A percentile compares a stretch with the other conserved stretches of the same genome.
Evolutionary conservation across 2,888 invertebrate genomes (phyloP).

Genomic region (Tenthredo distinguenda): DNA sequence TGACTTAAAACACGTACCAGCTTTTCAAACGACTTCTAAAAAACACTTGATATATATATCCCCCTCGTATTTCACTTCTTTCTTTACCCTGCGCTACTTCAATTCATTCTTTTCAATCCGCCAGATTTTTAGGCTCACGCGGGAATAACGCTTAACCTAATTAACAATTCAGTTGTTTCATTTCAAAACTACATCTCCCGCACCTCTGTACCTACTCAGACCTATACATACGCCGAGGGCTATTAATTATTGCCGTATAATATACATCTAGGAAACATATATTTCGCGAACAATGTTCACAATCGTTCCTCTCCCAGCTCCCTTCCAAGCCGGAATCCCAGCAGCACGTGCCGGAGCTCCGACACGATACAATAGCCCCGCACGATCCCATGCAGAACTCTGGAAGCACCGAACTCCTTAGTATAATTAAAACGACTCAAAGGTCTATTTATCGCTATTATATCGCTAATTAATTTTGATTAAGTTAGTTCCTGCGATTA

Average conservation of each 20-base stretch:
- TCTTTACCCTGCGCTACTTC: neutral
- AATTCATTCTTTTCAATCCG: neutral
- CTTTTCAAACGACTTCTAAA: conserved; percentile 9
- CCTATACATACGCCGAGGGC: neutral
- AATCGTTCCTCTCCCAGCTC: conserved; percentile 1
- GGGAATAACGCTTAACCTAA: neutral
- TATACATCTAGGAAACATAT: conserved; percentile 32
- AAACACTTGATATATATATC: conserved; percentile 13
- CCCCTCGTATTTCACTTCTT: neutral
- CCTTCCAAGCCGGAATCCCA: neutral
- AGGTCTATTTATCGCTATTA: neutral
- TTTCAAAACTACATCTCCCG: neutral
- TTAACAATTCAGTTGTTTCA: conserved; percentile 10
- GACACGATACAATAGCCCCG: conserved; percentile 27
- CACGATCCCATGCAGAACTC: conserved; percentile 21
- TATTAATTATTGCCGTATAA: conserved; percentile 30
- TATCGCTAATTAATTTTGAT: conserved; percentile 5
- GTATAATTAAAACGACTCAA: conserved; percentile 31
- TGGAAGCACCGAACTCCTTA: conserved; percentile 23
- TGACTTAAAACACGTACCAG: neutral
- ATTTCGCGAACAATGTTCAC: conserved; percentile 47
- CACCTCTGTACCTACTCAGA: neutral
- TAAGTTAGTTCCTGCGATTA: neutral
- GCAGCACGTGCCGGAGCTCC: neutral
- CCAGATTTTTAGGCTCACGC: neutral